Base-by-base conservation (phyloP, 2,113 vertebrate species). In the Vulpes lagopus region DNA sequence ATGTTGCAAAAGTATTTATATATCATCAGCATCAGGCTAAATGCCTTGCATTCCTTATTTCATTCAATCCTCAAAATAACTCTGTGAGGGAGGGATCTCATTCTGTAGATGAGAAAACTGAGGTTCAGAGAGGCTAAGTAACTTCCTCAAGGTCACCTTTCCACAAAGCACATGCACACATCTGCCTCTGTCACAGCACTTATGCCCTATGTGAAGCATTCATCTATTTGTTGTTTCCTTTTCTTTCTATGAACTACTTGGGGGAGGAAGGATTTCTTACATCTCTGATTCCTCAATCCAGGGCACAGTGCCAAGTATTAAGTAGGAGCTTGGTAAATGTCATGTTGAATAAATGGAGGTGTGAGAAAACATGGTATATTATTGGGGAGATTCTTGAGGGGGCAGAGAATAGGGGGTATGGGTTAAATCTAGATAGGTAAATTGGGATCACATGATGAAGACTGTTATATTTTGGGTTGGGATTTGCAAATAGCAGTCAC, bases 261-360 rank as follows among this genome's bases (percentile, higher is more conserved):
- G 85, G 12, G 51, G n/a, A 57, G 38, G 14, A 87, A 76, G 53
- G 30, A 83, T 71, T 92, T 71, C 49, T 51, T 27, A 65, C 22
- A 22, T 64, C 49, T 82, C 51, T 57, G 14, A 78, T 76, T 78
- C 74, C 67, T 74, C 11, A 81, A 49, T 51, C 27, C 76, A 96
- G 5, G 62, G n/a, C 38, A 35, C n/a, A 81, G 57, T 82, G 43
- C 11, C 32, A 64, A 55, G 38, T 62, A 3, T 89, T 89, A n/a
- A 53, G n/a, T 23, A 55, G 65, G 85, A 67, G 12, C 65, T 78
- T 14, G 10, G 59, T 32, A n/a, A 93, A 57, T 65, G 55, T 59
- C 62, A 43, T 53, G n/a, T 17, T 92, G 88, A 94, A 76, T 92
- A 91, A 74, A 81, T 25, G 38, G 57, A 96, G 19, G 19, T n/a